phyloP scores from a whole-genome alignment of 2,113 vertebrate genomes.

The Pampusana beccarii region DNA sequence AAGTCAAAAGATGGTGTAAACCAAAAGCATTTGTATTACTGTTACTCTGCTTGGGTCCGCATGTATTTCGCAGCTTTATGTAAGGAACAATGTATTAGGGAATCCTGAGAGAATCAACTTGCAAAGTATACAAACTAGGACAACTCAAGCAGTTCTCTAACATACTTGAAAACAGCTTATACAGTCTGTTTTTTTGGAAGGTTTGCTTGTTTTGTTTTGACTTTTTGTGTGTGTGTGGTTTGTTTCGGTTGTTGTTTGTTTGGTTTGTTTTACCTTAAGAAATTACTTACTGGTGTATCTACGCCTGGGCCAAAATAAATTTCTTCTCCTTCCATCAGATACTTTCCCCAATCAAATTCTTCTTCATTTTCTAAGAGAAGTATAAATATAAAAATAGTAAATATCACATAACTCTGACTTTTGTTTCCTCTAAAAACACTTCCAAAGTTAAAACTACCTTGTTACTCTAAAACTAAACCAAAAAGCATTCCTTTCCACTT shows the following conservation, averaged over 20 bases:
- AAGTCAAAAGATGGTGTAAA: neutral
- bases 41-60: neutral
- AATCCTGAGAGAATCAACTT: neutral
- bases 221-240: too few relatives aligned
- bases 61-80: neutral
- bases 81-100: neutral
- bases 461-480: neutral
- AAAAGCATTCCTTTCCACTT: neutral
- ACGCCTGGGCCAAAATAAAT: constrained; percentile 79
- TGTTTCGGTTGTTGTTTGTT: too few relatives aligned
- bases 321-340: constrained; percentile 93
- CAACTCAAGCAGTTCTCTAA: neutral
- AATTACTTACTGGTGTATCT: constrained; percentile 89
- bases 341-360: constrained; percentile 92
- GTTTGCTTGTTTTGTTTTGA: too few relatives aligned
- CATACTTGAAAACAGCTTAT: neutral
- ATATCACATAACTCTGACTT: neutral
- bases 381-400: constrained; percentile 17
- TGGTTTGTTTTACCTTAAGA: neutral
- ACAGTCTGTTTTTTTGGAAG: too few relatives aligned
- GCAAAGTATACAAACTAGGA: neutral
- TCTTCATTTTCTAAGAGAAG: constrained; percentile 83
- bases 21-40: neutral
- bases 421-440: neutral
- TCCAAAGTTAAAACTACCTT: neutral